A percentile compares a stretch with the other conserved stretches of the same genome.
phyloP scores from a whole-genome alignment of 2,113 vertebrate species.

The Elanus axillaris region DNA sequence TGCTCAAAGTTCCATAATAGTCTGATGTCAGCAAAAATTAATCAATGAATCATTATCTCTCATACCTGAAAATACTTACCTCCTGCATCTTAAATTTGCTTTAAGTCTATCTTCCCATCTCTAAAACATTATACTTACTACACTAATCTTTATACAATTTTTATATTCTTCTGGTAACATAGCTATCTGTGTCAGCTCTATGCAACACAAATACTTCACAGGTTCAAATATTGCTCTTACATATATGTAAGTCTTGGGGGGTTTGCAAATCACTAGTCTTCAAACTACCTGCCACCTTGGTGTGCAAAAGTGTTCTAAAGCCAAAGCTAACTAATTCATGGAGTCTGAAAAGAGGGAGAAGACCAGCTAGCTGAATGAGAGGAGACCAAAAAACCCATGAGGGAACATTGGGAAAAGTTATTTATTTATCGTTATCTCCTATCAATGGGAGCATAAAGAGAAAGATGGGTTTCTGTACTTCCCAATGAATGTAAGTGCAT shows the following conservation, averaged over 20 bases:
- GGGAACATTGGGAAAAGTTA: background rate
- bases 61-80: background rate
- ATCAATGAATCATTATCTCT: background rate
- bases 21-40: background rate
- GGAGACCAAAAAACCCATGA: background rate
- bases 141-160: background rate
- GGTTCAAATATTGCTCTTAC: background rate
- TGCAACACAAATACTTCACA: background rate
- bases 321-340: background rate
- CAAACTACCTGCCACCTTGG: background rate
- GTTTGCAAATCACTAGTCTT: background rate
- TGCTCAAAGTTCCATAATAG: background rate
- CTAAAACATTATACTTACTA: background rate
- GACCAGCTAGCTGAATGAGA: background rate
- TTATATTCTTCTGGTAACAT: background rate
- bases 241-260: fast-evolving
- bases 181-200: background rate
- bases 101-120: background rate
- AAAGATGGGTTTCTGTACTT: background rate
- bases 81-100: background rate
- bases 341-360: background rate
- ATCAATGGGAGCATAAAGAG: background rate
- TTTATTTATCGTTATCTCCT: background rate
- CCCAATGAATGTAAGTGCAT: background rate
- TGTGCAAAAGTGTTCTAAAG: background rate